Percentiles rank a stretch among this genome's conserved stretches.
Evolutionary conservation across 2,113 vertebrate species (phyloP).

Genomic region (Garra rufa): DNA sequence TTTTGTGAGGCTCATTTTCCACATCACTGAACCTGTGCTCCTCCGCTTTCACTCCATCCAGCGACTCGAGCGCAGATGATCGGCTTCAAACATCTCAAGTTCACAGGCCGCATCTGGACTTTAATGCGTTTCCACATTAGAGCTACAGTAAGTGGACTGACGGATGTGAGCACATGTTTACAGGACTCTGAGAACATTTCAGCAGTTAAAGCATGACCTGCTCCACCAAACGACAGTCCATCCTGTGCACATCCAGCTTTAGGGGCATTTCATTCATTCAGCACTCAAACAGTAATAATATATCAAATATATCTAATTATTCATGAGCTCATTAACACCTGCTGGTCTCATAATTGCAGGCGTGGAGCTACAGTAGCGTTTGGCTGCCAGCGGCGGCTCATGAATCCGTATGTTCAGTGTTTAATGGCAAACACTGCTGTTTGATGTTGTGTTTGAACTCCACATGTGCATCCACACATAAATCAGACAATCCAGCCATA

Average conservation of each 20-base stretch:
- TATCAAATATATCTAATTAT: not conserved
- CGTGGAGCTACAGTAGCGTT: no score
- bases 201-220: not conserved
- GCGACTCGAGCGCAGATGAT: no score
- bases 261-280: not conserved
- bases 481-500: constrained; percentile 19
- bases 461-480: constrained; percentile 39
- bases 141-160: not conserved
- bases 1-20: constrained; percentile 25
- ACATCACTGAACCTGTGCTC: not conserved
- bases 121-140: not conserved
- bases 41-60: not conserved
- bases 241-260: not conserved
- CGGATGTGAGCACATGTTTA: not conserved
- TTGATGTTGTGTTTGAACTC: constrained; percentile 37
- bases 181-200: not conserved
- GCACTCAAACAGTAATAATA: not conserved
- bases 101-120: not conserved
- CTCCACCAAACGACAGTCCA: not conserved
- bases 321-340: not conserved
- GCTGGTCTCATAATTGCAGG: constrained; percentile 35
- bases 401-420: constrained; percentile 57
- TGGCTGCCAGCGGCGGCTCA: constrained; percentile 1
- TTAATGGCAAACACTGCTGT: constrained; percentile 28
- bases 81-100: not conserved